phyloP scores from a whole-genome alignment of 2,888 invertebrate genomes.

The Nudaria mundana region DNA sequence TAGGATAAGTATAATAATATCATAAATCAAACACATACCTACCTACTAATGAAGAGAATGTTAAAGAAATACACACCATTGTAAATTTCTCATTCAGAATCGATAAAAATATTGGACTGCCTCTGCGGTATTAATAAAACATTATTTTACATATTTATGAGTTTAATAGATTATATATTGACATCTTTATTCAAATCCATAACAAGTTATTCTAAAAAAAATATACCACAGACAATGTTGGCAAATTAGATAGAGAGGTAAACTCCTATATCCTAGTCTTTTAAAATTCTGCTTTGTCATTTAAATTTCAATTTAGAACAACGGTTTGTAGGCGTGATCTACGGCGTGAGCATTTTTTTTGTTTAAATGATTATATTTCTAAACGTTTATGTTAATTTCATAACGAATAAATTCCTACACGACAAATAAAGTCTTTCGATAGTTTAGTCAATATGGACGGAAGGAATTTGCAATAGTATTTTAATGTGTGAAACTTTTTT shows the following conservation, averaged over 20 bases:
- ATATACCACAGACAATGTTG: conserved; percentile 10
- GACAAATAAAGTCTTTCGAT: too few relatives aligned
- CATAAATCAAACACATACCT: too few relatives aligned
- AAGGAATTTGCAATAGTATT: neutral
- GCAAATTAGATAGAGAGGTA: too few relatives aligned
- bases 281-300: too few relatives aligned
- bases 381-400: conserved; percentile 26
- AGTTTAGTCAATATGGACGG: too few relatives aligned
- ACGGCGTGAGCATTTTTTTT: conserved; percentile 38
- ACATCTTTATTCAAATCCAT: conserved; percentile 4
- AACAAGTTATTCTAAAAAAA: conserved; percentile 9
- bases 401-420: conserved; percentile 20
- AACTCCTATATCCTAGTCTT: too few relatives aligned
- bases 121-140: neutral
- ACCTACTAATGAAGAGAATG: too few relatives aligned
- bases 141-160: conserved; percentile 2
- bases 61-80: too few relatives aligned
- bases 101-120: neutral
- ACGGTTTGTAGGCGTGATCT: conserved; percentile 46
- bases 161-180: neutral
- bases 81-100: neutral
- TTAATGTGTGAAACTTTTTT: neutral
- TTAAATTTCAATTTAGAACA: conserved; percentile 57
- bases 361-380: conserved; percentile 30
- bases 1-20: too few relatives aligned